These are phyloP conservation scores for Sarcophaga rosellei DNA, from an alignment of 2,888 invertebrate species.

Conservation along the genomic window DNA sequence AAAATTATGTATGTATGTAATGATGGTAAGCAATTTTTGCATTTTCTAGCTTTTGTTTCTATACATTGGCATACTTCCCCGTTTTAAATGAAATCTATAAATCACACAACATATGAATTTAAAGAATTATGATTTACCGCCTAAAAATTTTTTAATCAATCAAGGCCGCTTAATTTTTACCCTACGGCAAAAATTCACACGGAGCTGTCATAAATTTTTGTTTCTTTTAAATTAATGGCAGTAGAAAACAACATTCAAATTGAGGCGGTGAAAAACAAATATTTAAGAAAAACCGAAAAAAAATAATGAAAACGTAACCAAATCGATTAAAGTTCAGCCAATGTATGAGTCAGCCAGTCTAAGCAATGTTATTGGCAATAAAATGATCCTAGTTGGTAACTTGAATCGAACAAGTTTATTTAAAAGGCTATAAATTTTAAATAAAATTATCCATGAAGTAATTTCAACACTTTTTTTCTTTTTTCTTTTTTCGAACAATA, in stretches of 20 bases:
- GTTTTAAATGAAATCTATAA: slow-evolving; percentile 18
- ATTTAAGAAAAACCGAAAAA: background rate
- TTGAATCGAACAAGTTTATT: background rate
- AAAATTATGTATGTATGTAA: too few relatives aligned
- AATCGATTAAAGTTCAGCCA: background rate
- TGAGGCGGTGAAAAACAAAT: background rate
- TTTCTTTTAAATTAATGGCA: background rate
- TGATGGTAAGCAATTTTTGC: background rate
- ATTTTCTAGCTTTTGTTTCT: background rate
- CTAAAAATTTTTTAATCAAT: slow-evolving; percentile 21
- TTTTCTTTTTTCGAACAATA: background rate
- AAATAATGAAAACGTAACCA: background rate
- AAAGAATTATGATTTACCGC: slow-evolving; percentile 53
- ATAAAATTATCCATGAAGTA: background rate
- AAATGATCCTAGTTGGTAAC: background rate
- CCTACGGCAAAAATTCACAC: slow-evolving; percentile 23
- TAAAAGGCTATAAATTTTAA: slow-evolving; percentile 35
- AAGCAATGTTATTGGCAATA: background rate
- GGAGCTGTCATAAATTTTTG: slow-evolving; percentile 1
- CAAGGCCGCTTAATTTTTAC: slow-evolving; percentile 35
- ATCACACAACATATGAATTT: background rate
- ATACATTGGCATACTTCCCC: background rate
- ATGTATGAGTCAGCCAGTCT: background rate
- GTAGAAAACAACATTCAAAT: too few relatives aligned
- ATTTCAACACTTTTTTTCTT: slow-evolving; percentile 12